phyloP scores from a whole-genome alignment of 2,113 vertebrate species.

The Haemorhous mexicanus region DNA sequence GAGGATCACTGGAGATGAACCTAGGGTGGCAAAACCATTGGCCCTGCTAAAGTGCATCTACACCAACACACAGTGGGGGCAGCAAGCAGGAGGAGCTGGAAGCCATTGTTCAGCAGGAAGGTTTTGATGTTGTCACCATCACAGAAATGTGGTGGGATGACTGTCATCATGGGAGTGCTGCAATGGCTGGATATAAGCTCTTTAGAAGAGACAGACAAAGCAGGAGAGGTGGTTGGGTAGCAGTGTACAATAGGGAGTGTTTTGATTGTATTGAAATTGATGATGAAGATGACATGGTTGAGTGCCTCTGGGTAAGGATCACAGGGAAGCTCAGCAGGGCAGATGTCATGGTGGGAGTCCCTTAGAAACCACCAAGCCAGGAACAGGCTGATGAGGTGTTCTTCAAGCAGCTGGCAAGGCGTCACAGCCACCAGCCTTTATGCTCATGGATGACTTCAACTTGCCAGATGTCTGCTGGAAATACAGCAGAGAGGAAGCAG shows the following conservation, averaged over 20 bases:
- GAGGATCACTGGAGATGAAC: neutral
- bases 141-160: neutral
- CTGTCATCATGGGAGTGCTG: neutral
- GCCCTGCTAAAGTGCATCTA: accelerated
- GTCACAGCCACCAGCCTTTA: neutral
- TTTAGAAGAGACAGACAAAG: neutral
- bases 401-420: neutral
- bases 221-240: neutral
- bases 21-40: neutral
- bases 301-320: neutral
- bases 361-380: neutral
- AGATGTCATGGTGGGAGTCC: accelerated
- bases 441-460: neutral
- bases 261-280: neutral
- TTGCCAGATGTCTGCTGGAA: neutral
- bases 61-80: neutral
- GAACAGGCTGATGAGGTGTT: neutral
- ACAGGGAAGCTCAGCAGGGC: neutral
- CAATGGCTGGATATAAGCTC: neutral
- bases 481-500: neutral
- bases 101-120: neutral
- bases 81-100: neutral
- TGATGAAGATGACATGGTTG: neutral
- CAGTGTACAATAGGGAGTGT: neutral
- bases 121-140: neutral